phyloP scores from a whole-genome alignment of 2,888 invertebrate species.

The Pediacus dermestoides region DNA sequence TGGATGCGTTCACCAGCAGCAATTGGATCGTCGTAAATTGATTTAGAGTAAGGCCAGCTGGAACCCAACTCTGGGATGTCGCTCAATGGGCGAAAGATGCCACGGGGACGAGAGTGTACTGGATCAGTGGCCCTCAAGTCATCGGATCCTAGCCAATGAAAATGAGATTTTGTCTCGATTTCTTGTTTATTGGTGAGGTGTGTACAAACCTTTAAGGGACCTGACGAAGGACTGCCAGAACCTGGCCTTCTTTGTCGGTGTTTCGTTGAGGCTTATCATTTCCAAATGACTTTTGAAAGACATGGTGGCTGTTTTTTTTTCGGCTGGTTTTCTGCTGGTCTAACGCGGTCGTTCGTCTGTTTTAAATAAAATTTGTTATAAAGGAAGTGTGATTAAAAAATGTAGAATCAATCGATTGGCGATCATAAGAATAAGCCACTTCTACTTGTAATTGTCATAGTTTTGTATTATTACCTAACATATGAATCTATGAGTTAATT shows the following conservation, averaged over 20 bases:
- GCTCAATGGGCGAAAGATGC: constrained; percentile 61
- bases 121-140: constrained; percentile 84
- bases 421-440: too few species aligned
- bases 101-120: constrained; percentile 62
- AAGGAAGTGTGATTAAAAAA: too few species aligned
- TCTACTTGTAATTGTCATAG: too few species aligned
- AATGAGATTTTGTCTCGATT: too few species aligned
- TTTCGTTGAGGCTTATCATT: constrained; percentile 91
- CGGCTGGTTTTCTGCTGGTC: background rate
- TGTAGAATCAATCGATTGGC: too few species aligned
- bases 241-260: constrained; percentile 87
- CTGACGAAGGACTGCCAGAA: constrained; percentile 93
- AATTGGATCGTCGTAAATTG: constrained; percentile 82
- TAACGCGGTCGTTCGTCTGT: constrained; percentile 67
- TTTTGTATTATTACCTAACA: too few species aligned
- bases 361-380: too few species aligned
- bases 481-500: too few species aligned
- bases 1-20: constrained; percentile 80
- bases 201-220: constrained; percentile 89
- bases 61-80: constrained; percentile 70
- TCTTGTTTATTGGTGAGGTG: too few species aligned
- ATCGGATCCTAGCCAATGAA: constrained; percentile 89
- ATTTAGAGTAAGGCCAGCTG: constrained; percentile 76
- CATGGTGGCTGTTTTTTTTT: constrained; percentile 56
- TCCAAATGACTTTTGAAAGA: constrained; percentile 90